Base-by-base conservation (phyloP, 2,888 invertebrate species). In the Pterostichus niger region DNA sequence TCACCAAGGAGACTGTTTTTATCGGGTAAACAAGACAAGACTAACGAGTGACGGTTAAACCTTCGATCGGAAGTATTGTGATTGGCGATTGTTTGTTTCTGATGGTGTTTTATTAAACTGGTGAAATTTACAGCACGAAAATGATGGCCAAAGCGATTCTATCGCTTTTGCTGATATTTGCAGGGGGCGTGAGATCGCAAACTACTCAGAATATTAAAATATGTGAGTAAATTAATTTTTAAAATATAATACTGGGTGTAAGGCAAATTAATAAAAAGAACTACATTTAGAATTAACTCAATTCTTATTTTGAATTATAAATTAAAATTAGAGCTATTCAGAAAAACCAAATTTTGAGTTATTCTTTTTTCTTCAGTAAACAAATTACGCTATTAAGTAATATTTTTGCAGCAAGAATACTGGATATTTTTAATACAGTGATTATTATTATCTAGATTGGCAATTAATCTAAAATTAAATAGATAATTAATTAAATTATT, bases 201-300 rank as follows among this genome's bases (percentile, higher is more conserved):
- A 94, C 94, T 0, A 94, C 93, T 82, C 94, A 94, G 89, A 94
- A 94, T 88, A 93, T 94, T 84, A 94, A 94, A 88, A 93, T 94
- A 87, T 91, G 94, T 94, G 92, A 93, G 94, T 94, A 6, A 52
- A 52, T 13, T 24, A 24, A 13, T 13, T 52, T 44, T 44, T 71
- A 44, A 52, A 11, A 13, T 52, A 52, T 13, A 11, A 52, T 13
- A 24, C 24, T 3, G 24, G 24, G 24, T 24, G 24, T 24, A 24
- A 24, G 24, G 24, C 24, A 24, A 3, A 24, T 24, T 24, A 1
- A 24, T 3, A 24, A 1, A 24, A 1, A 24, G 1, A 3, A 24
- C 24, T 24, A 24, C 3, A 33, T 31, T 24, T 40, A 13, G 13
- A 40, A 5, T 35, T 33, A 64, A 2, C 31, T 35, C 6, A 15